phyloP scores from a whole-genome alignment of 2,113 vertebrate genomes.

The Talpa occidentalis region DNA sequence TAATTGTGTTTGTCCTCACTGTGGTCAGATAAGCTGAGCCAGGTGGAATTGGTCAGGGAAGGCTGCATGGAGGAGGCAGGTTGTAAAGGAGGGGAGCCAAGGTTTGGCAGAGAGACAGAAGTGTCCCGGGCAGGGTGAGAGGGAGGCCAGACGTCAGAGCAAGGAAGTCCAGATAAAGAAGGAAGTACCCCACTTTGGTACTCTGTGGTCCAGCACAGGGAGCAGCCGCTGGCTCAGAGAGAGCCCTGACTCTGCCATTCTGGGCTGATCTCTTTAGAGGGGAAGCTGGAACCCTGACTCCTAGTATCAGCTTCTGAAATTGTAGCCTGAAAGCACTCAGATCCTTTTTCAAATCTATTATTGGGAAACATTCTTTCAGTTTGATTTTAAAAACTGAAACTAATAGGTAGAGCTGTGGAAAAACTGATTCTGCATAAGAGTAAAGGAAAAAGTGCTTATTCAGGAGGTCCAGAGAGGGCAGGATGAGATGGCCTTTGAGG shows the following conservation, averaged over 20 bases:
- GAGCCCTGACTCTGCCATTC: neutral
- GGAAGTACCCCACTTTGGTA: neutral
- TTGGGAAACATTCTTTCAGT: neutral
- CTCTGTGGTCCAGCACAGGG: neutral
- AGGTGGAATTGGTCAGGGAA: neutral
- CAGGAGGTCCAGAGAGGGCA: neutral
- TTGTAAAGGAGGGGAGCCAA: neutral
- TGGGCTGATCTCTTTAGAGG: neutral
- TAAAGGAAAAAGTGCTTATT: neutral
- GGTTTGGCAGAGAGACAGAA: neutral
- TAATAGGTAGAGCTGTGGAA: neutral
- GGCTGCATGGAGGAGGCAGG: neutral
- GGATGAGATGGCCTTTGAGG: neutral
- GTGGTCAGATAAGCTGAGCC: neutral
- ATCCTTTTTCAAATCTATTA: neutral
- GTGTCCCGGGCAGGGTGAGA: neutral
- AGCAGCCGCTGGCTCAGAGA: neutral
- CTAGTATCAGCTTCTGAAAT: neutral
- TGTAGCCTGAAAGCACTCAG: rapidly evolving
- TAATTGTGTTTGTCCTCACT: neutral
- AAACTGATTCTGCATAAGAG: neutral
- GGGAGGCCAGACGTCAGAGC: neutral
- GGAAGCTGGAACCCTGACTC: neutral
- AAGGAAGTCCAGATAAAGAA: neutral
- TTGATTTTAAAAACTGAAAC: neutral